Percentiles rank a stretch among this genome's conserved stretches.
Conservation (phyloP, 2,797 vertebrate species). For the Rhinella marina region DNA sequence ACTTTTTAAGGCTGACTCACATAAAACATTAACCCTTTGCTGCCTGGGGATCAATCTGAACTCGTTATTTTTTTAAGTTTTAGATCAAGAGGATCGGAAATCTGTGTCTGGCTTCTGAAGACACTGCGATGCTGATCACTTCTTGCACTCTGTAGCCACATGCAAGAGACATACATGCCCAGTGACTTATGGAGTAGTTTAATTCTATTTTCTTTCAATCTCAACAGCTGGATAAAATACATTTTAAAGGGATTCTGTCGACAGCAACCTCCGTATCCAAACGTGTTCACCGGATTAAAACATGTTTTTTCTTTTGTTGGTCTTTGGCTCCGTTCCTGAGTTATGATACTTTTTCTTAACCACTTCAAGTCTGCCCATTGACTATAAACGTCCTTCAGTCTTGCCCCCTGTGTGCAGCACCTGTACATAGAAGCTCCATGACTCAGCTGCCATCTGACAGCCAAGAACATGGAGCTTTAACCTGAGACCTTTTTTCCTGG, state of each 20-base stretch:
- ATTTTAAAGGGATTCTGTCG: background rate
- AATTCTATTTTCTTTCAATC: background rate
- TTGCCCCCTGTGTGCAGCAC: too few species aligned
- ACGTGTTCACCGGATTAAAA: too few species aligned
- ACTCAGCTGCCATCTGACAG: too few species aligned
- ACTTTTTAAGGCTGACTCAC: conserved; percentile 22
- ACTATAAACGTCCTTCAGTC: too few species aligned
- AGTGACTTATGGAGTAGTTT: background rate
- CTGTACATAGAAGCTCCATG: too few species aligned
- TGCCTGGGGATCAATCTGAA: background rate
- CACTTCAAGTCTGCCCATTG: too few species aligned
- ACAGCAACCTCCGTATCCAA: too few species aligned
- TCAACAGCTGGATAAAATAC: background rate
- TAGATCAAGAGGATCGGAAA: background rate
- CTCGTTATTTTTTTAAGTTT: background rate
- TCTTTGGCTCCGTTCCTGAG: too few species aligned
- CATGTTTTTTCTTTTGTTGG: too few species aligned
- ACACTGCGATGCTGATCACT: background rate
- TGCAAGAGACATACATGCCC: background rate
- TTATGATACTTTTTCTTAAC: too few species aligned
- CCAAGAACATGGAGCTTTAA: too few species aligned
- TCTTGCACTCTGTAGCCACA: background rate
- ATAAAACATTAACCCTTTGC: conserved; percentile 22
- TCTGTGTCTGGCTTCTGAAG: background rate
- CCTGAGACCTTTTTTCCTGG: too few species aligned